Evolutionary conservation across 2,888 invertebrate genomes (phyloP).

Genomic region (Melipona beecheii): DNA sequence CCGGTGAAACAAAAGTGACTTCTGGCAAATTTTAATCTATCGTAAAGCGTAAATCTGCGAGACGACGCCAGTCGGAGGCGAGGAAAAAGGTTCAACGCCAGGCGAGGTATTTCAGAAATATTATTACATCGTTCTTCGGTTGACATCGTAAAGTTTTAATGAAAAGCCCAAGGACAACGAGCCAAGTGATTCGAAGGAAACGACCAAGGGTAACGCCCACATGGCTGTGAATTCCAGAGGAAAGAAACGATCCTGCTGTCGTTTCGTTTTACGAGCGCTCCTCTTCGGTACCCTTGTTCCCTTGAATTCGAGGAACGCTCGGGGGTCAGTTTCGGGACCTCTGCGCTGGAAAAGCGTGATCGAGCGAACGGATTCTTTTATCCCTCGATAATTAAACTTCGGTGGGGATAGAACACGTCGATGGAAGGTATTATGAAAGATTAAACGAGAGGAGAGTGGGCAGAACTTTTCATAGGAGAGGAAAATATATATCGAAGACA

Average conservation of each 20-base stretch:
- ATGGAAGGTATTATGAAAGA: not conserved
- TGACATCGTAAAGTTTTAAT: conserved; percentile 56
- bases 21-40: not conserved
- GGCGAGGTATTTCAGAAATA: conserved; percentile 25
- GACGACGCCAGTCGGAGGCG: no score
- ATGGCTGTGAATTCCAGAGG: not conserved
- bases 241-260: conserved; percentile 25
- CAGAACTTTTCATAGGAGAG: not conserved
- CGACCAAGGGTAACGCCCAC: conserved; percentile 22
- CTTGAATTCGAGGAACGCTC: conserved; percentile 7
- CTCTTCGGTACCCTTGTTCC: conserved; percentile 1
- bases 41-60: not conserved
- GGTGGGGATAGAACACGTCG: not conserved
- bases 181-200: conserved; percentile 27
- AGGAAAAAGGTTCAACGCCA: not conserved
- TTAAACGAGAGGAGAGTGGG: not conserved
- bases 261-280: conserved; percentile 32
- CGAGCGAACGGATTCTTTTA: not conserved
- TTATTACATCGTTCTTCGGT: conserved; percentile 46
- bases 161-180: conserved; percentile 35
- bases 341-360: not conserved
- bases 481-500: not conserved
- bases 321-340: not conserved
- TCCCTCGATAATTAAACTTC: conserved; percentile 10
- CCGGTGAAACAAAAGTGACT: not conserved